Base-by-base conservation (phyloP, 2,113 vertebrate species). In the Centropus unirufus region DNA sequence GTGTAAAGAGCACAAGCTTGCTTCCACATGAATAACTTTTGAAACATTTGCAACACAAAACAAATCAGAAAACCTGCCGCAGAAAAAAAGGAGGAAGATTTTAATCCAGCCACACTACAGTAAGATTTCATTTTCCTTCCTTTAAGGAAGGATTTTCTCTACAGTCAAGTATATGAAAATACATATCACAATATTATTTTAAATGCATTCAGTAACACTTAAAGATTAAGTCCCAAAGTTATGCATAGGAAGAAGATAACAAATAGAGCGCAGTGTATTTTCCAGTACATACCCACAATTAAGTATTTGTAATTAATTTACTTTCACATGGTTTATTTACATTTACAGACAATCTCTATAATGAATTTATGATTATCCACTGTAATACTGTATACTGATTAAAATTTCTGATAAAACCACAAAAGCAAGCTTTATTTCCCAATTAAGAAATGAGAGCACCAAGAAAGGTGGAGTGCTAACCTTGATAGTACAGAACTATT, bases 21-120 rank as follows among this genome's bases (percentile, higher is more conserved):
- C 83, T 97, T 96, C 93, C 79, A 75, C 88, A 59, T 66, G 52
- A 94, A 21, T 80, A 62, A 93, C 90, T 93, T 63, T 10, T 47
- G 55, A 91, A 91, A 74, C 64, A 51, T 82, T 75, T 64, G 36
- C 36, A 68, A 64, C 3, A 32, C 79, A 83, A 73, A 87, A 68
- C 49, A 82, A 59, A 81, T 68, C 63, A 14, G 6, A 80, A 94
- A 80, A 88, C 27, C 75, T 70, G 68, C 40, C 64, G 81, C 51
- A 68, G 80, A 5, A 44, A 24, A 30, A 88, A 36, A 61, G 23
- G 44, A 84, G 26, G 10, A 36, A 76, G 62, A n/a, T 81, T 47
- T 79, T 18, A 72, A 27, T 52, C 74, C 49, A 46, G n/a, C 24
- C 40, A 29, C 4, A 70, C 7, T 8, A 52, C 26, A 47, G 24